Conservation (phyloP, 2,797 vertebrate genomes). For the Threskiornis aethiopicus region DNA sequence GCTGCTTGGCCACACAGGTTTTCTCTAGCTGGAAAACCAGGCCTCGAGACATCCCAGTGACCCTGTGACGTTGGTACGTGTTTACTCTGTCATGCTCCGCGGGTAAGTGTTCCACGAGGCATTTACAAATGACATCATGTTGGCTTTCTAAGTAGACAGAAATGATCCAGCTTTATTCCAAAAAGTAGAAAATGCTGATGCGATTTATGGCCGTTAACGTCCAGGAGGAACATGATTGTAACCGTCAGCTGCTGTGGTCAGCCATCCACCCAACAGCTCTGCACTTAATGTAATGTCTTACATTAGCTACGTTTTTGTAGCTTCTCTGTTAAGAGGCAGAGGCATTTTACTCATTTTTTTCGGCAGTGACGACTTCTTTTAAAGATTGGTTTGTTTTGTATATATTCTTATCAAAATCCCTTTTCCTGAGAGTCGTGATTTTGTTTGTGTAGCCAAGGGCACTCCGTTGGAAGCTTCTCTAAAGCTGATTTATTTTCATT, state of each 20-base stretch:
- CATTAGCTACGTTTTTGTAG: neutral
- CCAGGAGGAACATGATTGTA: neutral
- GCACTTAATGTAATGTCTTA: neutral
- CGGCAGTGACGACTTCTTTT: conserved; percentile 17
- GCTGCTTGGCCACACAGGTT: neutral
- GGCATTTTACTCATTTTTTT: neutral
- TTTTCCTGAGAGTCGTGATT: neutral
- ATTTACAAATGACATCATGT: neutral
- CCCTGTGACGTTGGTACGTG: accelerated
- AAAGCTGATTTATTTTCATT: conserved; percentile 56
- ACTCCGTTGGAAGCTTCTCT: conserved; percentile 34
- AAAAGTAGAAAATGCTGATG: neutral
- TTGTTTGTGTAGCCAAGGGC: conserved; percentile 61
- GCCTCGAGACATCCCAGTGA: neutral
- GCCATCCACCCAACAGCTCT: neutral
- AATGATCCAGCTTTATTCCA: neutral
- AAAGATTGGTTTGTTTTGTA: conserved; percentile 21
- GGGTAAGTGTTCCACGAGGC: neutral
- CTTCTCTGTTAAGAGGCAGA: neutral
- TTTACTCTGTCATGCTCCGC: neutral
- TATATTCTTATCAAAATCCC: neutral
- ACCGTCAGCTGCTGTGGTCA: neutral
- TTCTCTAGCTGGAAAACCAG: neutral
- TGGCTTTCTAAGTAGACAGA: neutral
- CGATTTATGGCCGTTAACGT: neutral